A percentile compares a stretch with the other conserved stretches of the same genome.
phyloP scores from a whole-genome alignment of 2,888 invertebrate species.

The Gasteruption jaculator region DNA sequence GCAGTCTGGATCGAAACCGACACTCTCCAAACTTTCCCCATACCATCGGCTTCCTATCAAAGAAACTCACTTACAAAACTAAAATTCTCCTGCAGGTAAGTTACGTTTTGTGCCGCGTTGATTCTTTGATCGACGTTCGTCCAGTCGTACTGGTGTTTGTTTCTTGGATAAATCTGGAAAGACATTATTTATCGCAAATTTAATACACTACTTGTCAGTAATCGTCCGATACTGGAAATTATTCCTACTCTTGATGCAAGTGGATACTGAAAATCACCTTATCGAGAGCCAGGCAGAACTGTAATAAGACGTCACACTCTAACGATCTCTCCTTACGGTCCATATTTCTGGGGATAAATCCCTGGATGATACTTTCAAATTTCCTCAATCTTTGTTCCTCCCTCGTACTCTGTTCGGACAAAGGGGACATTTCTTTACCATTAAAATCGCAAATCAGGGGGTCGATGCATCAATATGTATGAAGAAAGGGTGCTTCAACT shows the following conservation, averaged over 20 bases:
- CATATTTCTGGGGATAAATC: conserved; percentile 49
- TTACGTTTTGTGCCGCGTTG: conserved; percentile 48
- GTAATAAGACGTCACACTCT: conserved; percentile 48
- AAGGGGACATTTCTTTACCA: neutral
- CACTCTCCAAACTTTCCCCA: too few species aligned
- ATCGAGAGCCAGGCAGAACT: conserved; percentile 49
- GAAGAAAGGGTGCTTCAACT: too few species aligned
- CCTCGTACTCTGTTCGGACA: conserved; percentile 40
- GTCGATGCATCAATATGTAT: too few species aligned
- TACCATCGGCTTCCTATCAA: too few species aligned
- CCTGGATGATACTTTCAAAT: conserved; percentile 46
- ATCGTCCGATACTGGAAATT: too few species aligned
- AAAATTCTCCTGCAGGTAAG: conserved; percentile 50
- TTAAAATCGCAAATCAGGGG: neutral
- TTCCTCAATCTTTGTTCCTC: conserved; percentile 46
- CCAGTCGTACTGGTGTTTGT: conserved; percentile 50
- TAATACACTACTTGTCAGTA: neutral
- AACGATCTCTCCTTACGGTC: conserved; percentile 42
- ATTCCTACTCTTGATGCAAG: too few species aligned
- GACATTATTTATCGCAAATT: neutral
- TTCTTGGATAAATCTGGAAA: conserved; percentile 48
- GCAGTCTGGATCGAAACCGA: conserved; percentile 6
- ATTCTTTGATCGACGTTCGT: conserved; percentile 49
- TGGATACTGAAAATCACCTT: too few species aligned
- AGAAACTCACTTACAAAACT: conserved; percentile 48